These are phyloP conservation scores for Mya arenaria DNA, from an alignment of 1,140 invertebrate species.

Conservation along the genomic window DNA sequence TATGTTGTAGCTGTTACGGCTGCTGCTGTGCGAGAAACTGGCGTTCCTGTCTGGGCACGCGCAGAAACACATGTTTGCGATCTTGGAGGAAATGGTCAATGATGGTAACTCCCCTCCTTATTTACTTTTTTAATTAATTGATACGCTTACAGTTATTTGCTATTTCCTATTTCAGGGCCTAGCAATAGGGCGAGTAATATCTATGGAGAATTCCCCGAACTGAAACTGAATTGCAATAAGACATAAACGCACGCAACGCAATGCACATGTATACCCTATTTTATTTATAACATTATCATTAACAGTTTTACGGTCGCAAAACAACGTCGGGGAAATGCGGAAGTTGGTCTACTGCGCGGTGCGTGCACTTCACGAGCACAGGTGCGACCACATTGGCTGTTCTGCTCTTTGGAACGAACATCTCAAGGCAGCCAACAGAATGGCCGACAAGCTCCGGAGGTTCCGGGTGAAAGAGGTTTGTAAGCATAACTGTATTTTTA, in stretches of 20 bases:
- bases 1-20: conserved; percentile 86
- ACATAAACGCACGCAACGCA: no score
- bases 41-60: conserved; percentile 94
- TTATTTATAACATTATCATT: no score
- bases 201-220: no score
- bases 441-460: conserved; percentile 90
- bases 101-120: no score
- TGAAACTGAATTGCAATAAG: no score
- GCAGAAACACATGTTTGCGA: conserved; percentile 94
- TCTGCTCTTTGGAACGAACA: conserved; percentile 94
- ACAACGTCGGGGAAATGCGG: conserved; percentile 92
- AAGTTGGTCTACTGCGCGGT: conserved; percentile 89
- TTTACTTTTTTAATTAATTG: background rate
- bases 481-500: no score
- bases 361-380: conserved; percentile 87
- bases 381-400: conserved; percentile 92
- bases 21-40: conserved; percentile 93
- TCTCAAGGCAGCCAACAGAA: conserved; percentile 90
- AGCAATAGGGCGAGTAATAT: no score
- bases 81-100: conserved; percentile 96
- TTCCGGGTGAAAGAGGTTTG: conserved; percentile 83
- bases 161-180: no score
- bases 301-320: conserved; percentile 92
- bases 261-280: no score
- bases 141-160: background rate